Base-by-base conservation (phyloP, 2,113 vertebrate species). In the Neodon shergylaensis region DNA sequence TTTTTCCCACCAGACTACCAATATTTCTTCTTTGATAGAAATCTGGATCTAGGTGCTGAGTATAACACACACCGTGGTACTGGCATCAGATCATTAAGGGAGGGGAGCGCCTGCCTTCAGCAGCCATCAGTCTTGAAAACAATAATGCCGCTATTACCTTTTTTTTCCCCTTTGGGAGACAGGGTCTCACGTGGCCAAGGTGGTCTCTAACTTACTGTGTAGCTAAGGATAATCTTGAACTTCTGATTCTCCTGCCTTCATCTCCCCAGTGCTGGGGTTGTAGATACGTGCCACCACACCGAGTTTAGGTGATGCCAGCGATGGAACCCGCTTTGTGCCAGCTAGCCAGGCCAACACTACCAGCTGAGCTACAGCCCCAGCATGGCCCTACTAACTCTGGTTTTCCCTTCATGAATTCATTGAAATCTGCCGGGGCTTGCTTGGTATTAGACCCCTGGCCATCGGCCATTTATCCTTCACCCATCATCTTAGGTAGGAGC, bases 41-140 rank as follows among this genome's bases (percentile, higher is more conserved):
- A 54, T 93, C 21, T 28, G 58, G 42, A 36, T 7, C 39, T 58
- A 52, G 26, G 21, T 28, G 52, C 63, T 61, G 79, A 77, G 19
- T 5, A 16, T 17, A 10, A 7, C 6, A 2, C 0, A 58, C 76
- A 84, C 61, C 0, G 0, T 3, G 58, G 65, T 17, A 3, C 4
- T 22, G 47, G 10, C 39, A 36, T 22, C 63, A 7, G 3, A 68
- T 70, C 31, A 12, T 31, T 26, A 39, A 91, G 52, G 78, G 42
- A 54, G 8, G 49, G 77, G 39, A 12, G 19, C 0, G 28, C 28
- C 2, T 47, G 44, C 44, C 85, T 82, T 91, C 63, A 33, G 36
- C 36, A 31, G 39, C 61, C 65, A 3, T 0, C 26, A 74, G 83
- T 42, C 96, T 96, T 92, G 83, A 90, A 73, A 61, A 42, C 76